phyloP scores from a whole-genome alignment of 2,113 vertebrate species.

The Oceanodroma tethys region DNA sequence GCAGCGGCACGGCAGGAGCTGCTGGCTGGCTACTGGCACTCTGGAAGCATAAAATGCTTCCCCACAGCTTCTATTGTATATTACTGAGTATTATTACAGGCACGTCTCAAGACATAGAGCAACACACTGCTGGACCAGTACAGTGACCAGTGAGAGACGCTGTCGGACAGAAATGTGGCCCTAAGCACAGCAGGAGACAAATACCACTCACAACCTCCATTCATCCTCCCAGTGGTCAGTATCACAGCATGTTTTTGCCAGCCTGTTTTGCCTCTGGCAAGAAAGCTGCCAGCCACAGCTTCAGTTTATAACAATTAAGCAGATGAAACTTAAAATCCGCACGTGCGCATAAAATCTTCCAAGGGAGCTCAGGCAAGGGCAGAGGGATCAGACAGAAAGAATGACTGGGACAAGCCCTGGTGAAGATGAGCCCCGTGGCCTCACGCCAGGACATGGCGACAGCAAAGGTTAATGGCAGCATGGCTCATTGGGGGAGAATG shows the following conservation, averaged over 20 bases:
- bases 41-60: not conserved
- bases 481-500: conserved; percentile 17
- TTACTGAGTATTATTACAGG: not conserved
- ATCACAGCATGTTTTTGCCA: not conserved
- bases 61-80: not conserved
- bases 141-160: not conserved
- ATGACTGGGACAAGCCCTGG: not conserved
- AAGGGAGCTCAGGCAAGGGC: not conserved
- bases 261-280: not conserved
- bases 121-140: not conserved
- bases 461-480: not conserved
- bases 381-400: not conserved
- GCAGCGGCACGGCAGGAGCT: not conserved
- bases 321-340: not conserved
- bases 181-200: not conserved
- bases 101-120: not conserved
- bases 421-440: not conserved
- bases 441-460: not conserved
- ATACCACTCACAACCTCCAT: not conserved
- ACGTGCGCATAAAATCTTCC: not conserved
- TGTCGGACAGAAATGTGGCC: not conserved
- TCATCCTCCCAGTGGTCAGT: not conserved
- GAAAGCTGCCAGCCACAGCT: not conserved
- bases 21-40: not conserved
- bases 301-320: not conserved